Base-by-base conservation (phyloP, 2,888 invertebrate species). In the Idaea aversata region DNA sequence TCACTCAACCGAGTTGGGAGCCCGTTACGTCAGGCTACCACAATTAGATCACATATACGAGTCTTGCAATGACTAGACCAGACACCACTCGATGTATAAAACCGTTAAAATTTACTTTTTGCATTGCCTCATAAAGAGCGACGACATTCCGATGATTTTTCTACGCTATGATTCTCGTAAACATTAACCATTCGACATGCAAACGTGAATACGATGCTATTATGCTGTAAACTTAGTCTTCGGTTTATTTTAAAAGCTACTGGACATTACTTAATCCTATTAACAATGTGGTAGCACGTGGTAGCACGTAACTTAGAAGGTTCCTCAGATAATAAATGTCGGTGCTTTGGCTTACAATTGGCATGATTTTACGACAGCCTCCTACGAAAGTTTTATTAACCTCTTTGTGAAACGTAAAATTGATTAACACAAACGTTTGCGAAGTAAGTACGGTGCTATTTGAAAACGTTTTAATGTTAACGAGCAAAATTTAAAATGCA, bases 11-110 rank as follows among this genome's bases (percentile, higher is more conserved):
- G 85, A 76, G 84, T 84, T 78, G 74, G 75, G 75, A 78, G 84
- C 85, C 90, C 90, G 90, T 90, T 91, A 91, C 91, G 89, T 90
- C 90, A 91, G 86, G 84, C 85, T 79, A 86, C 89, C 89, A 85
- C 91, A 90, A 91, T 91, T 91, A 92, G 90, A 91, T 87, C 90
- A 89, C 86, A 87, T 83, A 81, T 83, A 81, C 83, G 79, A 87
- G 85, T 82, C 88, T 87, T 75, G 85, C 83, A 83, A 82, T 86
- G 81, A 84, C 84, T 88, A 88, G 86, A 85, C 86, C 80, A 88
- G 87, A 86, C 86, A 82, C 82, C 83, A 85, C 84, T 86, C 79
- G 81, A 87, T 86, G 85, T 87, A 87, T 82, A 85, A 82, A 87
- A 86, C 91, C 89, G 90, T 91, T 91, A 89, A 86, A 84, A 86